Evolutionary conservation across 2,888 invertebrate species (phyloP).

Genomic region (Drosophila falleni): DNA sequence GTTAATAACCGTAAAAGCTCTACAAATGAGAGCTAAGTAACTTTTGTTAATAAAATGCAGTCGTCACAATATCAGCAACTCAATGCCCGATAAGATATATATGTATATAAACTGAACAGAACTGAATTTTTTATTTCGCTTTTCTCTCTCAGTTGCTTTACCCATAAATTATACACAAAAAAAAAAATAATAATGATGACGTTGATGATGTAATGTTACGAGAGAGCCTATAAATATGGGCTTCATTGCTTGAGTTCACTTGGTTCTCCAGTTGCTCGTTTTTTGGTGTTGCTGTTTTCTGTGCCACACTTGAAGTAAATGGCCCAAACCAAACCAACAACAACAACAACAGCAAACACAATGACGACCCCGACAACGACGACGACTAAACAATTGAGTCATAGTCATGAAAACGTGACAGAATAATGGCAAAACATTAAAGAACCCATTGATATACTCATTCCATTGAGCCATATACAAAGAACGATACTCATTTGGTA

Average conservation of each 20-base stretch:
- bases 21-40: conserved; percentile 23
- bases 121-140: neutral
- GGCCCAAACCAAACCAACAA: conserved; percentile 35
- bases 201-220: conserved; percentile 55
- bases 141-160: neutral
- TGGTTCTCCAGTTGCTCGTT: conserved; percentile 16
- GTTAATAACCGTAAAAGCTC: conserved; percentile 59
- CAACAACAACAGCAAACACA: conserved; percentile 3
- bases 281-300: conserved; percentile 2
- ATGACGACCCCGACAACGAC: conserved; percentile 14
- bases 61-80: conserved; percentile 28
- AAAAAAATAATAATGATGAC: conserved; percentile 21
- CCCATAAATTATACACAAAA: conserved; percentile 11
- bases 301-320: conserved; percentile 49
- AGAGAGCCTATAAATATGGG: conserved; percentile 30
- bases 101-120: neutral
- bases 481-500: conserved; percentile 22
- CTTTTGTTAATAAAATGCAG: conserved; percentile 22
- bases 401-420: conserved; percentile 71
- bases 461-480: conserved; percentile 18
- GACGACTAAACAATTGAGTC: conserved; percentile 51
- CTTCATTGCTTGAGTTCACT: conserved; percentile 25
- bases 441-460: conserved; percentile 40
- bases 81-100: conserved; percentile 51
- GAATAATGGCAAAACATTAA: conserved; percentile 73